Percentiles rank a stretch among this genome's conserved stretches.
These are phyloP conservation scores for Scolopax bukidnonensis DNA, from an alignment of 2,797 vertebrate species.

Conservation along the genomic window DNA sequence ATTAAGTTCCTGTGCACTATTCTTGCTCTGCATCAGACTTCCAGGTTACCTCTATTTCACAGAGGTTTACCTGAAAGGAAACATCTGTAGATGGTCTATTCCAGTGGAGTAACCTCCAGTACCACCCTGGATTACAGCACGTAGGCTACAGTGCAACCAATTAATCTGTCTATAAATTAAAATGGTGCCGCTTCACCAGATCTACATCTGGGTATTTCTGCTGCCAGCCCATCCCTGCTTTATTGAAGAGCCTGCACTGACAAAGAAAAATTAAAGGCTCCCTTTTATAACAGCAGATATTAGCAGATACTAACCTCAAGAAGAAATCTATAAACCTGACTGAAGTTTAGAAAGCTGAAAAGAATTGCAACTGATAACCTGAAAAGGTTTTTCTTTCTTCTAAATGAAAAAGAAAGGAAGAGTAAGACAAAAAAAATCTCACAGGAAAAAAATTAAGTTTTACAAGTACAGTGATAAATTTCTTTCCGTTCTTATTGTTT, in stretches of 20 bases:
- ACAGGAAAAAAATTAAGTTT: not conserved
- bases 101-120: not conserved
- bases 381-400: not conserved
- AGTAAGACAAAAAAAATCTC: not conserved
- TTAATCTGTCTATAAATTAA: not conserved
- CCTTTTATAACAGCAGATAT: not conserved
- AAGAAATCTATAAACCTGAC: not conserved
- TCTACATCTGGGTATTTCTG: not conserved
- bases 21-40: not conserved
- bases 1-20: not conserved
- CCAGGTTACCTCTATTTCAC: not conserved
- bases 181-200: not conserved
- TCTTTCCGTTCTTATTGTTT: not conserved
- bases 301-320: not conserved
- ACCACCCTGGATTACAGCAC: not conserved
- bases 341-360: not conserved
- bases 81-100: not conserved
- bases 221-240: not conserved
- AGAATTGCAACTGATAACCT: not conserved
- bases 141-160: not conserved
- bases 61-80: not conserved
- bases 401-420: not conserved
- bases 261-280: not conserved
- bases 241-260: not conserved
- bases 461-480: not conserved